Percentiles rank a stretch among this genome's conserved stretches.
Evolutionary conservation across 2,888 invertebrate genomes (phyloP).

Genomic region (Panzeria rudis): DNA sequence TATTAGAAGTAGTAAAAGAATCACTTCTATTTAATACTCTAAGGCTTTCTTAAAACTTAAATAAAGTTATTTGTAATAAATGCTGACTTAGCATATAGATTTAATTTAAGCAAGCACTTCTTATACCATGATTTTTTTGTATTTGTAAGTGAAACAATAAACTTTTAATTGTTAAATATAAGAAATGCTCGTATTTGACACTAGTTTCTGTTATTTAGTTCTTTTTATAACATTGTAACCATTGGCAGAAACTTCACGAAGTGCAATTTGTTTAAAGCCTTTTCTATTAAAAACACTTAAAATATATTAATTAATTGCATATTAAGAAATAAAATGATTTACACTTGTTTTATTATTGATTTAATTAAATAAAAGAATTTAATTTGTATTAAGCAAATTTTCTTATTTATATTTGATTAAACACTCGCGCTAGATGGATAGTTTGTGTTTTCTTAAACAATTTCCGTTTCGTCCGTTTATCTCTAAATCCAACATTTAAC

Average conservation of each 20-base stretch:
- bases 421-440: conserved; percentile 50
- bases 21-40: conserved; percentile 29
- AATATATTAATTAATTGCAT: background rate
- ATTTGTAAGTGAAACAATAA: background rate
- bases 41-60: conserved; percentile 38
- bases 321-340: background rate
- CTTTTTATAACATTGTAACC: background rate
- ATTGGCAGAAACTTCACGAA: background rate
- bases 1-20: conserved; percentile 30
- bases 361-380: background rate
- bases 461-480: conserved; percentile 78
- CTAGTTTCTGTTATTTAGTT: background rate
- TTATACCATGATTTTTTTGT: background rate
- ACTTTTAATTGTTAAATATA: background rate
- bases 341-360: background rate
- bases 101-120: background rate
- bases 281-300: background rate
- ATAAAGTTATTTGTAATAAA: conserved; percentile 48
- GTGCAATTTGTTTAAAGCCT: background rate
- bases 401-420: conserved; percentile 11
- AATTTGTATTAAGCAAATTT: background rate
- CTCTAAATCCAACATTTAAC: conserved; percentile 81
- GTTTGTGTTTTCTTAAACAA: conserved; percentile 46
- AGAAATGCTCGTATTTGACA: background rate
- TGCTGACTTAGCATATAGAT: conserved; percentile 46